Evolutionary conservation across 2,888 invertebrate species (phyloP), one percentile per base, ranked within the genome.

Genomic region (Drosophila parthenogenetica): DNA sequence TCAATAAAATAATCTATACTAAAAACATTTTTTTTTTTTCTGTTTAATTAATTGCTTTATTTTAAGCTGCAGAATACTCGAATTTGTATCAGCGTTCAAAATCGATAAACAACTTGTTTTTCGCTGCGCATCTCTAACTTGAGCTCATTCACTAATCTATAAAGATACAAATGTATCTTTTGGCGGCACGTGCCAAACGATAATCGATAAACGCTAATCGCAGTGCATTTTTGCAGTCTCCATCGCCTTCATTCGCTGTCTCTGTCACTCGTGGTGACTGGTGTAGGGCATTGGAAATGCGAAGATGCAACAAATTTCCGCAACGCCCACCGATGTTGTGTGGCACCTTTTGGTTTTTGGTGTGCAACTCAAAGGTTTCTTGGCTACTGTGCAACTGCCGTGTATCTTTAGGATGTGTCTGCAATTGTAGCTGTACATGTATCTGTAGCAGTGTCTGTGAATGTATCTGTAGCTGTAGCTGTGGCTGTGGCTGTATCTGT

Each of bases 91-190:
- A 29, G 2, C 29, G 29, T 1, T 29, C 8, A 29, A 29, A 29
- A 29, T 8, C 29, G 29, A 29, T 29, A 29, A 29, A 8, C 1
- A 29, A 29, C 29, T 29, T 25, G 29, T 48, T 35, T 11, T 35
- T 35, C 8, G 35, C 2, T 13, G 13, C 35, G 4, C 35, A 35
- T 35, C 35, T 35, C 35, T 35, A 35, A 14, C 39, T 39, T 46
- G 37, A 45, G 45, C 22, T 22, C 54, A 43, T 32, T 32, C 32
- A 16, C 45, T 40, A 43, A 54, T 45, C 65, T 39, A 48, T 25
- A 73, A 29, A 74, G 73, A 75, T 73, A 59, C 70, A 75, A 69
- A 62, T 69, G 73, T 69, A 73, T 75, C 64, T 76, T 37, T 22
- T 35, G 35, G 22, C 14, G 55, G 73, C 73, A 73, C 73, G 77